These are phyloP conservation scores for Atrina japonica DNA, from an alignment of 2,888 invertebrate species.

Conservation along the genomic window DNA sequence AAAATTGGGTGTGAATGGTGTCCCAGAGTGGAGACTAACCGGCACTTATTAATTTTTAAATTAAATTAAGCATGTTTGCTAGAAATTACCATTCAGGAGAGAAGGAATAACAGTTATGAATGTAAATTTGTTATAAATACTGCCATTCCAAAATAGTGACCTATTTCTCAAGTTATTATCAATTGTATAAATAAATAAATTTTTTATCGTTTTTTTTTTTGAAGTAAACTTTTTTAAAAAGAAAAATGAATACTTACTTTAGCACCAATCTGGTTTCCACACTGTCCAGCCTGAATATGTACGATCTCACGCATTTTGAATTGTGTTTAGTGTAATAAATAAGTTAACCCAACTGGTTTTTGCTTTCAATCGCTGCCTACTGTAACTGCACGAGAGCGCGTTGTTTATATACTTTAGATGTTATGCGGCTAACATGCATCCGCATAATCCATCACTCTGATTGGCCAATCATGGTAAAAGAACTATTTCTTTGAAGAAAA, in stretches of 20 bases:
- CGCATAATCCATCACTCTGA: constrained; percentile 15
- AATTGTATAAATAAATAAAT: background rate
- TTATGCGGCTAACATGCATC: constrained; percentile 1
- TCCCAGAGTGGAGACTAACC: too few relatives aligned
- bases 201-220: too few relatives aligned
- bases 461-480: constrained; percentile 6
- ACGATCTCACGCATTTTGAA: constrained; percentile 95
- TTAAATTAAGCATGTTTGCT: too few relatives aligned
- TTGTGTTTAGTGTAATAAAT: constrained; percentile 10
- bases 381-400: constrained; percentile 25
- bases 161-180: too few relatives aligned
- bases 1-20: too few relatives aligned
- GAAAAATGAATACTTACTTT: too few relatives aligned
- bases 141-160: too few relatives aligned
- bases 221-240: too few relatives aligned
- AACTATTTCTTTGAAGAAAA: constrained; percentile 15
- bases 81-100: too few relatives aligned
- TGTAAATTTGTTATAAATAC: too few relatives aligned
- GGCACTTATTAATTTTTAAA: too few relatives aligned
- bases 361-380: constrained; percentile 27
- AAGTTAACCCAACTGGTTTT: constrained; percentile 4
- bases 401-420: constrained; percentile 25
- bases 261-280: constrained; percentile 98
- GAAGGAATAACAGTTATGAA: too few relatives aligned
- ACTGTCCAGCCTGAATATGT: constrained; percentile 96